Evolutionary conservation across 2,888 invertebrate species (phyloP).

Genomic region (Trissolcus japonicus): DNA sequence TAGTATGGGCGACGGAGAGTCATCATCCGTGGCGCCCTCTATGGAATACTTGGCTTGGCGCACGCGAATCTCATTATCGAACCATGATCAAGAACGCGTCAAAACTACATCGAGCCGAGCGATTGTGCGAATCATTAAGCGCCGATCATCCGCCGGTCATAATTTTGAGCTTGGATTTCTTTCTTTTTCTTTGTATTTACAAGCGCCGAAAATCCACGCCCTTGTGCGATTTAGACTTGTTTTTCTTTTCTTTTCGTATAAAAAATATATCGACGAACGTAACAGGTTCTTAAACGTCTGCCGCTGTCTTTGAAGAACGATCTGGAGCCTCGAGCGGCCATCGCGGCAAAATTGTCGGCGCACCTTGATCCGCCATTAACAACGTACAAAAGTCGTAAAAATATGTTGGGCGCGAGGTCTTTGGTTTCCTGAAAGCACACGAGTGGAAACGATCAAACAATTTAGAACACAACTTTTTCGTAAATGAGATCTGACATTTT

Average conservation of each 20-base stretch:
- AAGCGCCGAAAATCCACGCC: conserved; percentile 27
- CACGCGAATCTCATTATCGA: conserved; percentile 40
- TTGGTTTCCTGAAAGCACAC: conserved; percentile 8
- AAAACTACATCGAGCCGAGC: conserved; percentile 31
- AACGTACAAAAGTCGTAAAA: conserved; percentile 45
- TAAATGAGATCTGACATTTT: too few species aligned
- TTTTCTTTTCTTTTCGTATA: conserved; percentile 24
- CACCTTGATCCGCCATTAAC: conserved; percentile 8
- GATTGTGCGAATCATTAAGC: not conserved
- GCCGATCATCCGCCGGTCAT: conserved; percentile 3
- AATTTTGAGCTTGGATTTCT: not conserved
- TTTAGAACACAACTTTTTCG: too few species aligned
- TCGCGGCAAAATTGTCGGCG: conserved; percentile 18
- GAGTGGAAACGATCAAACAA: too few species aligned
- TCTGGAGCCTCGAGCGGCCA: conserved; percentile 4
- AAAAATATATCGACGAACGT: conserved; percentile 41
- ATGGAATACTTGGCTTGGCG: conserved; percentile 33
- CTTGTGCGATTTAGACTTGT: conserved; percentile 10
- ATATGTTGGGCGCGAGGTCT: conserved; percentile 28
- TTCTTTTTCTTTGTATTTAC: conserved; percentile 13
- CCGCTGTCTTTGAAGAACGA: conserved; percentile 16
- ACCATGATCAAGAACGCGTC: conserved; percentile 49
- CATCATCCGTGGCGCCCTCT: conserved; percentile 36
- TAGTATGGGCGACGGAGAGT: conserved; percentile 38
- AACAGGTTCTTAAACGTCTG: conserved; percentile 23